phyloP scores from a whole-genome alignment of 2,113 vertebrate genomes.

The Cyprinus carpio region DNA sequence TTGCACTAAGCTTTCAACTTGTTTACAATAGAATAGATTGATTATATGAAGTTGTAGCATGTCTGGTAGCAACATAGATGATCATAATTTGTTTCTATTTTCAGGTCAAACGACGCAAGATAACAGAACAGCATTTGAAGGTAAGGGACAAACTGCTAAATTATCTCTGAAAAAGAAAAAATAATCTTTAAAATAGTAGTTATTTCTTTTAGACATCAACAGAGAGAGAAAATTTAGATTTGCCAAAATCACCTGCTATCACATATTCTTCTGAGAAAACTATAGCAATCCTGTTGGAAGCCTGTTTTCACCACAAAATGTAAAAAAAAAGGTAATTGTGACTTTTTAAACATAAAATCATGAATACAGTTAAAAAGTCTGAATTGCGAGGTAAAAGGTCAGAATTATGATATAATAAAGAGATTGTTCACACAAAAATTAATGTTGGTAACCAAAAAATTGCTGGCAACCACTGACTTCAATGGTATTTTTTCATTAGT shows the following conservation, averaged over 20 bases:
- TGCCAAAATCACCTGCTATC: background rate
- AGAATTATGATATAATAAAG: too few relatives aligned
- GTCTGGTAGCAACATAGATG: background rate
- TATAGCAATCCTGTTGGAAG: background rate
- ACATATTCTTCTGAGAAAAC: background rate
- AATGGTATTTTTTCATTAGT: background rate
- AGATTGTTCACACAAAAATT: background rate
- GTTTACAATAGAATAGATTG: background rate
- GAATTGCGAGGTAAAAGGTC: background rate
- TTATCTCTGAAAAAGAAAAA: background rate
- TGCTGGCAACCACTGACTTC: background rate
- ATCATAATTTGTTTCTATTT: background rate
- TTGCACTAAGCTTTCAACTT: background rate
- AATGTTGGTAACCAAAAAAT: background rate
- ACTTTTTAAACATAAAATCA: too few relatives aligned
- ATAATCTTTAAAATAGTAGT: background rate
- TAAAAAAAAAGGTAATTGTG: too few relatives aligned
- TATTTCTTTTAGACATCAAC: background rate
- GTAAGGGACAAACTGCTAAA: slow-evolving; percentile 20
- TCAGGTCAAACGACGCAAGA: slow-evolving; percentile 32
- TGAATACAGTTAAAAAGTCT: too few relatives aligned
- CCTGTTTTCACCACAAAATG: too few relatives aligned
- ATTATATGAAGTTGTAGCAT: background rate
- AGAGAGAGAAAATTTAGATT: background rate
- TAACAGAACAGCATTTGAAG: background rate